Percentiles rank a stretch among this genome's conserved stretches.
These are phyloP conservation scores for Synergus umbraculus DNA, from an alignment of 2,888 invertebrate species.

Conservation along the genomic window DNA sequence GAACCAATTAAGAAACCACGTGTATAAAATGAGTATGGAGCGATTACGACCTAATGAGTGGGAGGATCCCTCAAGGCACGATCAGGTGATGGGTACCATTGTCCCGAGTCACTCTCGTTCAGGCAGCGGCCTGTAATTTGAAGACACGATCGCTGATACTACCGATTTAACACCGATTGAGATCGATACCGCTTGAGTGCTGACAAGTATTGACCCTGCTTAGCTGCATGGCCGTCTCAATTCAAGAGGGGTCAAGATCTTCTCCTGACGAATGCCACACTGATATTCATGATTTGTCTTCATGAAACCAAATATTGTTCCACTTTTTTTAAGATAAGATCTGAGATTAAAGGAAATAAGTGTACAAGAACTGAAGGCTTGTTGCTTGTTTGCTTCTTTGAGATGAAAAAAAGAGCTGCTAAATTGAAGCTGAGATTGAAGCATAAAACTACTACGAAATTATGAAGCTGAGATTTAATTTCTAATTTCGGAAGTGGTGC, in stretches of 20 bases:
- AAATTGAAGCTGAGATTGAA: conserved; percentile 4
- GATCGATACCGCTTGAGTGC: conserved; percentile 41
- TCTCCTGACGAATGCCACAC: not conserved
- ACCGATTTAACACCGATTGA: conserved; percentile 42
- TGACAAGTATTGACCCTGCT: conserved; percentile 34
- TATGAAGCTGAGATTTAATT: conserved; percentile 67
- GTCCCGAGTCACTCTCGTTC: conserved; percentile 40
- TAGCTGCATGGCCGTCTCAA: not conserved
- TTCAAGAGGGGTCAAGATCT: conserved; percentile 33
- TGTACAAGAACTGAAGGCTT: not conserved
- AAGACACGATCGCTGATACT: conserved; percentile 31
- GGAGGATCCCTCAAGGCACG: conserved; percentile 5
- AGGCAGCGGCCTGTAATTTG: conserved; percentile 41
- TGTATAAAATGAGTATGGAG: conserved; percentile 9
- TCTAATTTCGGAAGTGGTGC: conserved; percentile 70
- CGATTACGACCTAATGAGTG: conserved; percentile 1
- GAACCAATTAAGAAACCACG: conserved; percentile 23
- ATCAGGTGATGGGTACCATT: conserved; percentile 43
- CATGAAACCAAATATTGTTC: not conserved
- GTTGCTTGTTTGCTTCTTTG: not conserved
- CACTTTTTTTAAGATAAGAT: too few relatives aligned
- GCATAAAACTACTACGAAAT: conserved; percentile 57
- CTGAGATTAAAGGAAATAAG: too few relatives aligned
- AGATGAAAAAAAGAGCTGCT: not conserved
- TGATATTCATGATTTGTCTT: conserved; percentile 17